Percentiles rank a stretch among this genome's conserved stretches.
These are phyloP conservation scores for silkworm (Bombyx mori) DNA, from an alignment of 1,140 invertebrate genomes.

Conservation along the genomic window DNA sequence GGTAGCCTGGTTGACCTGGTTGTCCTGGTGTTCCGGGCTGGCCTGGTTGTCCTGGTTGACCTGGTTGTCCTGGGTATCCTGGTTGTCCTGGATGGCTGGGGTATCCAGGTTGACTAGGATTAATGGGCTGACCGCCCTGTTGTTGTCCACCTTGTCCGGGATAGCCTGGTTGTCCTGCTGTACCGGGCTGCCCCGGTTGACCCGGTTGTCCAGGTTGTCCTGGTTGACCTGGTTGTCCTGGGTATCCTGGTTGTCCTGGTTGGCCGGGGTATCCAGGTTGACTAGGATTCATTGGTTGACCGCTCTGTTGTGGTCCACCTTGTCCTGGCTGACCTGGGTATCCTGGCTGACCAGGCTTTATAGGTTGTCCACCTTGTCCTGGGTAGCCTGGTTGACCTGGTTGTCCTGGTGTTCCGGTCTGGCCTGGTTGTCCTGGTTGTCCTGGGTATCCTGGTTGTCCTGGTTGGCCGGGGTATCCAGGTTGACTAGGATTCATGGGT, in stretches of 20 bases:
- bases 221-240: constrained; percentile 9
- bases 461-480: background rate
- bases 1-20: constrained; percentile 1
- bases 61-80: constrained; percentile 12
- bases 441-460: constrained; percentile 11
- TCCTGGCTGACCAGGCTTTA: constrained; percentile 6
- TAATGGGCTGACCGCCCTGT: background rate
- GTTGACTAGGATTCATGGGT: background rate
- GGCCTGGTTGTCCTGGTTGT: constrained; percentile 11
- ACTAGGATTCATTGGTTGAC: background rate
- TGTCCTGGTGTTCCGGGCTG: constrained; percentile 1
- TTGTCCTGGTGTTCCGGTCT: constrained; percentile 19
- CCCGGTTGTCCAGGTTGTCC: constrained; percentile 23
- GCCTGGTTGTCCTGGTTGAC: constrained; percentile 3
- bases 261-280: constrained; percentile 1
- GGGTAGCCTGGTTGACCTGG: constrained; percentile 8
- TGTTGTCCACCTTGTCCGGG: background rate
- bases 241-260: background rate
- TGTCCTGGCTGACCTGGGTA: constrained; percentile 7
- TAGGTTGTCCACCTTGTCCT: constrained; percentile 5
- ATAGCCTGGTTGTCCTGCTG: background rate
- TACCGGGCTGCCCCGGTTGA: constrained; percentile 2
- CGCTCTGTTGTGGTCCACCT: background rate
- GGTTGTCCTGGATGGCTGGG: constrained; percentile 6
- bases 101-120: background rate